Evolutionary conservation across 2,888 invertebrate genomes (phyloP).

Genomic region (Hetaerina titia): DNA sequence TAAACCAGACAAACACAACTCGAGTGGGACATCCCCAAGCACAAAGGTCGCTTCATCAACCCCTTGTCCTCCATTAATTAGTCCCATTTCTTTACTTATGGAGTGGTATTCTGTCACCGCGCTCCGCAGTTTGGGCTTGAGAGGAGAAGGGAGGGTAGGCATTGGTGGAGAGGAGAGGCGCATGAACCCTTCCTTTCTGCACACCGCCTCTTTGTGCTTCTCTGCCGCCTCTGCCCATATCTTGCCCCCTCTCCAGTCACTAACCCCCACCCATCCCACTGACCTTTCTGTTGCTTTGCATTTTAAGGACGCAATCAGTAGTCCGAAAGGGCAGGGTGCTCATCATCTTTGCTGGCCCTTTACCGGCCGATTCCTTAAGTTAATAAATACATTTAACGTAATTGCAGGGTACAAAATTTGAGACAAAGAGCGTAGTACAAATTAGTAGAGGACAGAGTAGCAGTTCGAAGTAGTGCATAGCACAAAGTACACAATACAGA

Average conservation of each 20-base stretch:
- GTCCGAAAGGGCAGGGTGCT: not conserved
- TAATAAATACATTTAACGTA: no score
- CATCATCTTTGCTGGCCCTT: not conserved
- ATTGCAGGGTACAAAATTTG: no score
- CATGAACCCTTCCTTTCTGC: not conserved
- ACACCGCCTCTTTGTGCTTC: not conserved
- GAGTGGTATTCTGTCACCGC: constrained; percentile 39
- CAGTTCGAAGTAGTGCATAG: no score
- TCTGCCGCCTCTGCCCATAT: not conserved
- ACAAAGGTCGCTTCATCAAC: constrained; percentile 51
- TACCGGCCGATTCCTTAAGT: not conserved
- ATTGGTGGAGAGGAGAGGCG: not conserved
- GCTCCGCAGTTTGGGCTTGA: not conserved
- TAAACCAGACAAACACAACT: constrained; percentile 28
- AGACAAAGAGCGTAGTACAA: no score
- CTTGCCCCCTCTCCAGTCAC: not conserved
- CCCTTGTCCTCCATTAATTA: constrained; percentile 60
- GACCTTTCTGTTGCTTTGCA: not conserved
- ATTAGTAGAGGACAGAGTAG: no score
- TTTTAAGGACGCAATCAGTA: not conserved
- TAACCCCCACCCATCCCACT: not conserved
- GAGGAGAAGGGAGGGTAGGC: not conserved
- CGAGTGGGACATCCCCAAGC: constrained; percentile 19
- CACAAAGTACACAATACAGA: no score
- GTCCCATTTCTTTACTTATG: constrained; percentile 60